A percentile compares a stretch with the other conserved stretches of the same genome.
Evolutionary conservation across 2,888 invertebrate species (phyloP).

Genomic region (Gortyna flavago): DNA sequence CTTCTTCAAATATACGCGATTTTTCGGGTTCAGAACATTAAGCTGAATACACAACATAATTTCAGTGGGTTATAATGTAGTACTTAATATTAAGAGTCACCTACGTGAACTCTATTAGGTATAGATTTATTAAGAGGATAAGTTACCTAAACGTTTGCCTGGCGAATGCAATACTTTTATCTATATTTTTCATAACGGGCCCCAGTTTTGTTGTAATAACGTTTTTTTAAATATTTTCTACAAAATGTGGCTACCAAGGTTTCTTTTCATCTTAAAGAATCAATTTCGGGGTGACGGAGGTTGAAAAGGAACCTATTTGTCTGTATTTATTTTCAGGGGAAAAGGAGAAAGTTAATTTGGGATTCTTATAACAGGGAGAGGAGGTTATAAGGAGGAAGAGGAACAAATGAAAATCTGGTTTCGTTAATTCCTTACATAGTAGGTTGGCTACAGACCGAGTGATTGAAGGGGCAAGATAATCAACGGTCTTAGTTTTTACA

Average conservation of each 20-base stretch:
- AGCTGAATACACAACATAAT: neutral
- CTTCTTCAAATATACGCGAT: neutral
- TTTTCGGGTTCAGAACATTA: neutral
- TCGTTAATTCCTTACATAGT: neutral
- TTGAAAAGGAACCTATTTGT: constrained; percentile 26
- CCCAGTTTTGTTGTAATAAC: neutral
- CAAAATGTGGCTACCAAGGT: neutral
- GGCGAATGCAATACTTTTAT: neutral
- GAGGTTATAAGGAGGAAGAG: too few relatives aligned
- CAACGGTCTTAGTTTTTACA: neutral
- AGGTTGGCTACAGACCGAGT: neutral
- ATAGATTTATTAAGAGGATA: neutral
- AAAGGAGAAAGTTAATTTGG: constrained; percentile 5
- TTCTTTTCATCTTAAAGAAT: constrained; percentile 10
- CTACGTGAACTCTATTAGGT: neutral
- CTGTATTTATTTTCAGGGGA: neutral
- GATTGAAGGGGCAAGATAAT: neutral
- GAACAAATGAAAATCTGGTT: neutral
- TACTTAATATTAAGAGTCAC: neutral
- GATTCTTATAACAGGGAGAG: neutral
- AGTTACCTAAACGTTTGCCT: neutral
- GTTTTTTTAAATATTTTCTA: neutral
- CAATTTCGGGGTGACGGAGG: neutral
- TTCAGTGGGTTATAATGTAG: neutral
- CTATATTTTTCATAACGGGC: neutral